Conservation (phyloP, 2,888 invertebrate genomes). For the Dasypolia templi region DNA sequence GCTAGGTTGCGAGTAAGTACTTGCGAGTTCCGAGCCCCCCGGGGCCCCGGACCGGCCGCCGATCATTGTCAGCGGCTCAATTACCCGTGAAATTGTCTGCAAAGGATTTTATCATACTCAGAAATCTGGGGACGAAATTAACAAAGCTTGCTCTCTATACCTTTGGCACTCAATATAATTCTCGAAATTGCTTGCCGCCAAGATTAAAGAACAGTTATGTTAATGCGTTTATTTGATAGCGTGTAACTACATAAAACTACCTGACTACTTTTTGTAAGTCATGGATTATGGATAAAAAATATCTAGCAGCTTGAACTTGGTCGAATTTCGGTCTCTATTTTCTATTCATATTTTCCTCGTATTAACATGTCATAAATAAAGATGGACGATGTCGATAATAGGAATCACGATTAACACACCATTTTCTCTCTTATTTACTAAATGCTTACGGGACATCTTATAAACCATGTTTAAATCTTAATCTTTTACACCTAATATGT, state of each 20-base stretch:
- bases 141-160: constrained; percentile 56
- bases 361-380: constrained; percentile 23
- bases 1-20: constrained; percentile 9
- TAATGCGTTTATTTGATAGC: constrained; percentile 39
- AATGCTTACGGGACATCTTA: background rate
- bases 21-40: constrained; percentile 51
- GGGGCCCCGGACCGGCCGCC: constrained; percentile 66
- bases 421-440: constrained; percentile 13
- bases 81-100: constrained; percentile 86
- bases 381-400: constrained; percentile 5
- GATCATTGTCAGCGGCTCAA: constrained; percentile 82
- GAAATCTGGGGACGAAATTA: constrained; percentile 65
- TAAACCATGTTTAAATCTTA: background rate
- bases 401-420: constrained; percentile 6
- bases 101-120: constrained; percentile 75
- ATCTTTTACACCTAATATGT: constrained; percentile 11
- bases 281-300: constrained; percentile 16
- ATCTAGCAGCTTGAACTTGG: constrained; percentile 8
- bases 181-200: constrained; percentile 32
- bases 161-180: constrained; percentile 56
- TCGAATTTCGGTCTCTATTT: constrained; percentile 13
- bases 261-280: constrained; percentile 24
- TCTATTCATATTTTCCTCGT: background rate
- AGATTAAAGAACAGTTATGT: constrained; percentile 39
- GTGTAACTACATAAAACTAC: constrained; percentile 1